Percentiles rank a stretch among this genome's conserved stretches.
These are phyloP conservation scores for Dasysyrphus tricinctus DNA, from an alignment of 2,888 invertebrate genomes.

Conservation along the genomic window DNA sequence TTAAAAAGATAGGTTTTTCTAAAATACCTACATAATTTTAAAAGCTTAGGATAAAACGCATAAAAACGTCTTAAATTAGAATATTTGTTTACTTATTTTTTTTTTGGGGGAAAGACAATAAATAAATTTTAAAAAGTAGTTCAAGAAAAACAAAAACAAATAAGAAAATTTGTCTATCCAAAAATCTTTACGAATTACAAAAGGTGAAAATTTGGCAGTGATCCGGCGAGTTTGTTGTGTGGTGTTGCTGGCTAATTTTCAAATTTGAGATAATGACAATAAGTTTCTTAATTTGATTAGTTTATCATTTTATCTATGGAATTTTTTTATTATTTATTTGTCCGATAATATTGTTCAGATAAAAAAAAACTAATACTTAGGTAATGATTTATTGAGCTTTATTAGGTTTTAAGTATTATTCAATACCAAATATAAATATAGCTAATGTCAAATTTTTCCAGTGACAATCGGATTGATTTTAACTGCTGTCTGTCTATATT, in stretches of 20 bases:
- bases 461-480: neutral
- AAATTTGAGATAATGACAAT: neutral
- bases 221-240: neutral
- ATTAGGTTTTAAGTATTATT: neutral
- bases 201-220: neutral
- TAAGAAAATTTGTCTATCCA: neutral
- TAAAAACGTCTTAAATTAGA: neutral
- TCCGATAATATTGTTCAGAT: conserved; percentile 9
- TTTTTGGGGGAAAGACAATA: too few relatives aligned
- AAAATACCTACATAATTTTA: neutral
- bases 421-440: neutral
- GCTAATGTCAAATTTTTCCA: neutral
- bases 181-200: neutral
- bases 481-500: neutral
- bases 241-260: neutral
- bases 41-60: neutral
- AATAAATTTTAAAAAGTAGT: too few relatives aligned
- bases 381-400: conserved; percentile 7
- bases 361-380: neutral
- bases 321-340: conserved; percentile 8
- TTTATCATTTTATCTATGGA: conserved; percentile 1
- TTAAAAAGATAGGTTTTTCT: neutral
- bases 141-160: neutral
- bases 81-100: neutral
- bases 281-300: conserved; percentile 1